Percentiles rank a stretch among this genome's conserved stretches.
Conservation (phyloP, 2,888 invertebrate species). For the Drosophila infuscata region DNA sequence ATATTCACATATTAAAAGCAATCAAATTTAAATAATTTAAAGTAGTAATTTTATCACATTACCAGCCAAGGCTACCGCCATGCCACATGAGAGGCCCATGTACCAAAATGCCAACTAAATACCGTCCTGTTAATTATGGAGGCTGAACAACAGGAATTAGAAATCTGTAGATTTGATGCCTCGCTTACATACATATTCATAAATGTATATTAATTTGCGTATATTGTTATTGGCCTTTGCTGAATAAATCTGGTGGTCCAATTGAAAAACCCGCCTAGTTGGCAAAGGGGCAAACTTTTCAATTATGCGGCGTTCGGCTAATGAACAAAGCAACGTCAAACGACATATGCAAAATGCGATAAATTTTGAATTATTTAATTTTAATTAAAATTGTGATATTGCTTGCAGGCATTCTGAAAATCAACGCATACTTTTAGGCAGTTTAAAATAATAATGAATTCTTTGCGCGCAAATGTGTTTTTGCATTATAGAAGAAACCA, state of each 20-base stretch:
- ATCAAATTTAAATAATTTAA: slow-evolving; percentile 60
- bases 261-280: slow-evolving; percentile 64
- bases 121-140: slow-evolving; percentile 67
- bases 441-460: neutral
- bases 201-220: slow-evolving; percentile 17
- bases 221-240: slow-evolving; percentile 61
- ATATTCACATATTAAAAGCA: slow-evolving; percentile 62
- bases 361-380: slow-evolving; percentile 70
- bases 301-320: slow-evolving; percentile 58
- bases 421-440: slow-evolving; percentile 43
- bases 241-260: slow-evolving; percentile 31
- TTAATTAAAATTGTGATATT: slow-evolving; percentile 65
- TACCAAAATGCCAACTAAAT: slow-evolving; percentile 47
- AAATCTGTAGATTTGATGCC: slow-evolving; percentile 24
- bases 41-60: slow-evolving; percentile 30
- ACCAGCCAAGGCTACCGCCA: slow-evolving; percentile 8
- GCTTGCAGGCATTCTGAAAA: slow-evolving; percentile 18
- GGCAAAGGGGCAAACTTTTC: slow-evolving; percentile 56
- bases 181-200: neutral
- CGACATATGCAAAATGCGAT: slow-evolving; percentile 37
- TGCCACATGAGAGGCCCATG: neutral
- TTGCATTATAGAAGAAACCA: neutral
- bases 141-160: slow-evolving; percentile 26
- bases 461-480: neutral
- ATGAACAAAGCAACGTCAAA: slow-evolving; percentile 57